Evolutionary conservation across 2,797 vertebrate genomes (phyloP).

Genomic region (Falco berigora): DNA sequence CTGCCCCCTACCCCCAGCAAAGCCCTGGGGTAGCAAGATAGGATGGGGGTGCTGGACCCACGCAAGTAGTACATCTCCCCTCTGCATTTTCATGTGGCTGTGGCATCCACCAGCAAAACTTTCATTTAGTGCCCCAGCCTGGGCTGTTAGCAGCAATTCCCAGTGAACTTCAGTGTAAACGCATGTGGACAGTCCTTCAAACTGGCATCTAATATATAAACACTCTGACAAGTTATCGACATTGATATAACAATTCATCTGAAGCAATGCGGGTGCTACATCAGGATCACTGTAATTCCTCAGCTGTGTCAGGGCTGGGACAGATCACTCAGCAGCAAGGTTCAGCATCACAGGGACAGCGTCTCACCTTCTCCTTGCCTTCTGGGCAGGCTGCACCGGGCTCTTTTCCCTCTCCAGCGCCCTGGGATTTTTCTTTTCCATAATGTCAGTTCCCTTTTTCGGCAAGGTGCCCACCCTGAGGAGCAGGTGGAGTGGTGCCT

Average conservation of each 20-base stretch:
- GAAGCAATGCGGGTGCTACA: background rate
- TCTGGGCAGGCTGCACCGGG: background rate
- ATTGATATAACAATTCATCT: fast-evolving
- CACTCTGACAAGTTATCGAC: background rate
- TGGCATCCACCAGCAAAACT: background rate
- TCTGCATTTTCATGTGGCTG: background rate
- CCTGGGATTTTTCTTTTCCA: background rate
- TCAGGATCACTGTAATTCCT: background rate
- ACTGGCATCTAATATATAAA: background rate
- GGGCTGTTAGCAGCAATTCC: background rate
- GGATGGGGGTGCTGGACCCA: background rate
- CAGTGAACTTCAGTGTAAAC: background rate
- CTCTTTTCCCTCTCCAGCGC: background rate
- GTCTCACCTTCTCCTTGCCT: background rate
- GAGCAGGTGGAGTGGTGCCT: background rate
- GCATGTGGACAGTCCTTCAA: background rate
- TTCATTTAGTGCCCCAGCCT: background rate
- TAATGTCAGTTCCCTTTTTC: background rate
- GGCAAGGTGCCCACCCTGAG: background rate
- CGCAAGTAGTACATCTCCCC: background rate
- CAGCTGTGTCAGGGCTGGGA: background rate
- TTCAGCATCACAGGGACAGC: background rate
- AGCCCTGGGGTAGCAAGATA: background rate
- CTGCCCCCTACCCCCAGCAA: background rate
- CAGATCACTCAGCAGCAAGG: background rate